Base-by-base conservation (phyloP, 1,140 invertebrate genomes). In the Conopomorpha cramerella region DNA sequence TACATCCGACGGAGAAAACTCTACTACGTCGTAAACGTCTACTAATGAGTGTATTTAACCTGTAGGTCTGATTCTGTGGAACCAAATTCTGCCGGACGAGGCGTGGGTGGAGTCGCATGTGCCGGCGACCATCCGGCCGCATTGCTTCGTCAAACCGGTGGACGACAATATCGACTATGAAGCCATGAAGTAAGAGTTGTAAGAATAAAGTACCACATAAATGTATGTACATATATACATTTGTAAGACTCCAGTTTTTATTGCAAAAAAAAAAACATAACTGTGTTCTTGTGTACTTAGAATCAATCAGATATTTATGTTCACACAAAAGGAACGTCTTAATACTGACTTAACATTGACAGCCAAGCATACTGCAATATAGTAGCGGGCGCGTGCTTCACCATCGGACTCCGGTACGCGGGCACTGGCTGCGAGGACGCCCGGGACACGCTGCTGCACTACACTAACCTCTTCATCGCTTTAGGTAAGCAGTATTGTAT, bases 341-440 rank as follows among this genome's bases (percentile, higher is more conserved):
- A n/a, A n/a, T n/a, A n/a, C n/a, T n/a, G n/a, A n/a, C n/a, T n/a
- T n/a, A n/a, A n/a, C n/a, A n/a, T n/a, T n/a, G 82, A 27, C 63
- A 91, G 91, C 53, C 95, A 99, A 82, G 93, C 94, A 0, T 98
- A 96, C 72, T 96, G 93, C 66, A 96, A 97, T 64, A 95, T 98
- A 38, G 82, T 97, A 31, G 91, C 93, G 17, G 96, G 96, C 18
- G 93, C 92, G 7, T 95, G 93, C 58, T 90, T 99, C 78, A 91
- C 92, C n/a, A 70, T 99, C 40, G 95, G 93, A 1, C 77, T 99
- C 6, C 90, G 92, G 52, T 98, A 91, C 80, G 95, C 96, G 10
- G 96, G 96, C 28, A 91, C 94, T 3, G 91, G 90, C 28, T 88
- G 95, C 67, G 77, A 84, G 38, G 82, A 86, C 36, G 95, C 95